These are phyloP conservation scores for Drosophila truncata DNA, from an alignment of 1,140 invertebrate species.

Conservation along the genomic window DNA sequence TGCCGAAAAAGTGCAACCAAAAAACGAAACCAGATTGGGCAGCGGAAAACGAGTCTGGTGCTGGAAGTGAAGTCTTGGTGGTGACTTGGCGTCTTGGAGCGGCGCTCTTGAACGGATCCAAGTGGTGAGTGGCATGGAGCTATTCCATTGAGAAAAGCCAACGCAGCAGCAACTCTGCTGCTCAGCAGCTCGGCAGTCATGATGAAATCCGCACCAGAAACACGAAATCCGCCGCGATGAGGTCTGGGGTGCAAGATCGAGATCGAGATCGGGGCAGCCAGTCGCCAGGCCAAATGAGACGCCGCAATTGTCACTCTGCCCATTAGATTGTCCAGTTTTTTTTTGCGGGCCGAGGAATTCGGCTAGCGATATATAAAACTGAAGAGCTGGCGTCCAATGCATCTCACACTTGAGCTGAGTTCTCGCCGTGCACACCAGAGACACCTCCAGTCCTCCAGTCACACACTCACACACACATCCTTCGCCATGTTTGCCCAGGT, in stretches of 20 bases:
- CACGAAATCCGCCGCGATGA: conserved; percentile 63
- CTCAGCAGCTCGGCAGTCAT: conserved; percentile 19
- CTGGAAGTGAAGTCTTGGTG: conserved; percentile 26
- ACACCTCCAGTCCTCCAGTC: conserved; percentile 21
- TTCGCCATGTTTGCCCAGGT: conserved; percentile 67
- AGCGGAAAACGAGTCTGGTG: conserved; percentile 56
- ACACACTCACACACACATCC: conserved; percentile 25
- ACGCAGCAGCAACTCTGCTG: neutral
- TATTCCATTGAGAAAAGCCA: conserved; percentile 77
- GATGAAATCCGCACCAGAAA: conserved; percentile 75
- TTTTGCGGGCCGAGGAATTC: conserved; percentile 7
- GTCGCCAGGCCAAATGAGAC: conserved; percentile 39
- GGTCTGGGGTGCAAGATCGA: conserved; percentile 64
- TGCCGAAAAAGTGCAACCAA: conserved; percentile 39
- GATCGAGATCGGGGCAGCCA: conserved; percentile 42
- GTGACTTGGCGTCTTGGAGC: conserved; percentile 32
- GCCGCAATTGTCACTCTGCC: conserved; percentile 70
- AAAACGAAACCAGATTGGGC: conserved; percentile 58
- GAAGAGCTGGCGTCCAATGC: conserved; percentile 68
- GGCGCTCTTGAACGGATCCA: conserved; percentile 62
- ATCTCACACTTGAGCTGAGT: conserved; percentile 82
- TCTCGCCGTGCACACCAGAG: conserved; percentile 71
- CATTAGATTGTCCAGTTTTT: conserved; percentile 60
- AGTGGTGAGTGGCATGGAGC: conserved; percentile 33
- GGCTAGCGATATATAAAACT: conserved; percentile 71